These are phyloP conservation scores for Otocyon megalotis DNA, from an alignment of 2,113 vertebrate genomes.

Conservation along the genomic window DNA sequence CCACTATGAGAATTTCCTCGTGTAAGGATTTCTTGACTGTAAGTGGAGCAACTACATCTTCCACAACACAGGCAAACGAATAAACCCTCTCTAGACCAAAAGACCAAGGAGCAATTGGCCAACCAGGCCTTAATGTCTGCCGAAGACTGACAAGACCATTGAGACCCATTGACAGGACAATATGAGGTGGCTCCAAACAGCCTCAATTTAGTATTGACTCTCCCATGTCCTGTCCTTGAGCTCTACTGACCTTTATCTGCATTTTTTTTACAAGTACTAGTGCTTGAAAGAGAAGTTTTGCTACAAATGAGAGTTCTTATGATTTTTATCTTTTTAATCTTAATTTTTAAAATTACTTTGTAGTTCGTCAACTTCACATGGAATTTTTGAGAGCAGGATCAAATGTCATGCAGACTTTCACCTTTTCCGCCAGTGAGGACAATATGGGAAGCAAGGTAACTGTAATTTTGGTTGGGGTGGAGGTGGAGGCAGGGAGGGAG, in stretches of 20 bases:
- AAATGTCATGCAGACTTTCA: slow-evolving; percentile 96
- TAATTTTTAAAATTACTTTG: slow-evolving; percentile 58
- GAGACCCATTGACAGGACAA: neutral
- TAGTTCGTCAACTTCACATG: slow-evolving; percentile 96
- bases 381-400: slow-evolving; percentile 95
- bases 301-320: neutral
- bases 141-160: too few relatives aligned
- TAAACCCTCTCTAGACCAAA: neutral
- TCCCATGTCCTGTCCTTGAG: neutral
- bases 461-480: neutral
- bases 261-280: neutral
- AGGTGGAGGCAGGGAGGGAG: rapidly evolving
- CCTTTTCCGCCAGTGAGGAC: slow-evolving; percentile 96
- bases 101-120: neutral
- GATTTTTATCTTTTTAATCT: slow-evolving; percentile 25
- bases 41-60: neutral
- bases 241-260: neutral
- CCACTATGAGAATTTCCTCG: neutral
- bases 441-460: slow-evolving; percentile 94
- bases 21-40: neutral
- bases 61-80: neutral
- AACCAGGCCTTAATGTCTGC: neutral
- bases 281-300: neutral
- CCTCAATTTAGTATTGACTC: neutral
- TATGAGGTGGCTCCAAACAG: neutral